Percentiles rank a stretch among this genome's conserved stretches.
phyloP scores from a whole-genome alignment of 2,797 vertebrate genomes.

The Gadopsis bispinosus region DNA sequence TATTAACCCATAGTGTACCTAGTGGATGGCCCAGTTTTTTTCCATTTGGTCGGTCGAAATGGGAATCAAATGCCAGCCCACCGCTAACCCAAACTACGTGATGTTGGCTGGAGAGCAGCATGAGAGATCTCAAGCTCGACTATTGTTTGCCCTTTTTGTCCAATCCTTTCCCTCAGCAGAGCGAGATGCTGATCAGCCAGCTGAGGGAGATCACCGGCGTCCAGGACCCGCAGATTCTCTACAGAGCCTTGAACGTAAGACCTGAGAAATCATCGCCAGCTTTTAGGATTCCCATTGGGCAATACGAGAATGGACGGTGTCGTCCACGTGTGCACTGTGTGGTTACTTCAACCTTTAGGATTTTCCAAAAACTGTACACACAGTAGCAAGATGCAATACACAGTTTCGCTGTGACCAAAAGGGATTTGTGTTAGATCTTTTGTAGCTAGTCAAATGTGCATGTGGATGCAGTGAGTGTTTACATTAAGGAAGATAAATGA shows the following conservation, averaged over 20 bases:
- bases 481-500: no score
- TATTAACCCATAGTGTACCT: background rate
- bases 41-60: background rate
- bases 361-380: background rate
- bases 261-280: background rate
- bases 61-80: background rate
- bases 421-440: background rate
- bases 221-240: slow-evolving; percentile 89
- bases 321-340: background rate
- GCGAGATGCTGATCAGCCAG: slow-evolving; percentile 90
- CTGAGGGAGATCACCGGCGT: slow-evolving; percentile 95
- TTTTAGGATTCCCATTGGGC: background rate
- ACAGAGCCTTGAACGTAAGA: slow-evolving; percentile 90
- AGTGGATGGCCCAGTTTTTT: background rate
- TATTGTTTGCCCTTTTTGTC: background rate
- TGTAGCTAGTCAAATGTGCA: background rate
- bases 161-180: slow-evolving; percentile 57
- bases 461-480: no score
- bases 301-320: background rate
- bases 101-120: background rate
- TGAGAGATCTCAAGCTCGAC: background rate
- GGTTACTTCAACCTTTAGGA: background rate
- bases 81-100: background rate
- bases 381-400: background rate
- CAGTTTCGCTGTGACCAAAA: background rate